Percentiles rank a stretch among this genome's conserved stretches.
Evolutionary conservation across 1,140 invertebrate genomes (phyloP).

Genomic region (Drosophila pandora): DNA sequence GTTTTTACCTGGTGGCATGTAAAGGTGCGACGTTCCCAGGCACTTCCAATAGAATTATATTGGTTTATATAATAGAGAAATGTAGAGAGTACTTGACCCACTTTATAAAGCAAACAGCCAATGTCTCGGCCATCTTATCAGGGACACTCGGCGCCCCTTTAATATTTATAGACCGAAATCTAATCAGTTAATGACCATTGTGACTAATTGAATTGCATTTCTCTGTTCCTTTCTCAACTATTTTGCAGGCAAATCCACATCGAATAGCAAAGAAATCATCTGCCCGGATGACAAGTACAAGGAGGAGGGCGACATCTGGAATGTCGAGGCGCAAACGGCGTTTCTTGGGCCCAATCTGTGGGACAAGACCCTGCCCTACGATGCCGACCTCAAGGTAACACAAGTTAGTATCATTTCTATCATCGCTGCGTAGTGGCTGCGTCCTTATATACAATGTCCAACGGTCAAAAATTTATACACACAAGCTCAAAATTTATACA

Average conservation of each 20-base stretch:
- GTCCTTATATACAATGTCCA: conserved; percentile 43
- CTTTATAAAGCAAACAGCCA: conserved; percentile 11
- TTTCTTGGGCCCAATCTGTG: conserved; percentile 97
- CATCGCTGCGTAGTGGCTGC: conserved; percentile 84
- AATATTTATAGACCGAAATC: background rate
- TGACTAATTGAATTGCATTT: conserved; percentile 18
- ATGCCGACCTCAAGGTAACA: conserved; percentile 97
- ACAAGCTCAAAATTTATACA: conserved; percentile 29
- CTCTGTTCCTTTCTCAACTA: conserved; percentile 4
- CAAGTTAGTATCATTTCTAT: conserved; percentile 86
- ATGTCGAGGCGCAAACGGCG: conserved; percentile 94
- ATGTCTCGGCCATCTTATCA: conserved; percentile 16
- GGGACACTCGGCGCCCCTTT: background rate
- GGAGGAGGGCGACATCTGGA: conserved; percentile 93
- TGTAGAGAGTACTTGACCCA: conserved; percentile 41
- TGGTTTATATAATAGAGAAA: conserved; percentile 34
- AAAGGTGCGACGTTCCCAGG: conserved; percentile 17
- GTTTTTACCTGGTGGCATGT: background rate
- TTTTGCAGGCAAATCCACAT: conserved; percentile 86
- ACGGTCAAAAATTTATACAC: conserved; percentile 25
- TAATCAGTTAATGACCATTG: conserved; percentile 12
- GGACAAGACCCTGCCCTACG: conserved; percentile 95
- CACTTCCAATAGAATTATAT: conserved; percentile 23
- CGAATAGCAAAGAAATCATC: conserved; percentile 86
- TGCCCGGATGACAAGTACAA: conserved; percentile 91